Evolutionary conservation across 2,888 invertebrate genomes (phyloP), one percentile per base, ranked within the genome.

Genomic region (Leucophenga montana): DNA sequence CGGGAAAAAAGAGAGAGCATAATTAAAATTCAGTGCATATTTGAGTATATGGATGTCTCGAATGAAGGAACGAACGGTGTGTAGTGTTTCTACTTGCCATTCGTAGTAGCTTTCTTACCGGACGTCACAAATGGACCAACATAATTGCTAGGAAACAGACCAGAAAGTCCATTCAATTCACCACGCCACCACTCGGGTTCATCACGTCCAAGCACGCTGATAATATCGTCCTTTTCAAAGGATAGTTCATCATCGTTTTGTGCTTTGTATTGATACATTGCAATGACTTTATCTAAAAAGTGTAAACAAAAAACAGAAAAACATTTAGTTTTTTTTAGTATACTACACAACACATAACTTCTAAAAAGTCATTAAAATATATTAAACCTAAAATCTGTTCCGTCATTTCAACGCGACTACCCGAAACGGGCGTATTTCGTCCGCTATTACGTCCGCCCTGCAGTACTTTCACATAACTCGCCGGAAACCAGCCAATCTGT

Each of bases 151-250:
- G 98, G 98, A 88, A 98, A 98, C 66, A 98, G 91, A 8, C 98
- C 98, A 0, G 94, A 94, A 78, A 93, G 92, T 1, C 97, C 97
- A 77, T 96, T 95, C 53, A 96, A 90, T 90, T 97, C 97, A 67
- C 98, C 98, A 87, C 95, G 94, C 98, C 98, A 98, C 98, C 98
- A 98, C 66, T 97, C 95, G n/a, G 95, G 94, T 85, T 98, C 98
- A 80, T 97, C 97, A 69, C 97, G 93, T 66, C 95, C 95, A 3
- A 97, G 92, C 57, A 97, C 94, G 13, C 94, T 94, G 66, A 97
- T 96, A 65, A 96, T 95, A 85, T 97, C 97, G 78, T 96, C 97
- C 87, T 97, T 96, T 71, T 94, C 93, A 87, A 99, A 96, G 76
- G 94, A 95, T 70, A 99, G 90, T 87, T 99, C 99, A 88, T 99